Percentiles rank a stretch among this genome's conserved stretches.
These are phyloP conservation scores for Eira barbara DNA, from an alignment of 2,113 vertebrate species.

Conservation along the genomic window DNA sequence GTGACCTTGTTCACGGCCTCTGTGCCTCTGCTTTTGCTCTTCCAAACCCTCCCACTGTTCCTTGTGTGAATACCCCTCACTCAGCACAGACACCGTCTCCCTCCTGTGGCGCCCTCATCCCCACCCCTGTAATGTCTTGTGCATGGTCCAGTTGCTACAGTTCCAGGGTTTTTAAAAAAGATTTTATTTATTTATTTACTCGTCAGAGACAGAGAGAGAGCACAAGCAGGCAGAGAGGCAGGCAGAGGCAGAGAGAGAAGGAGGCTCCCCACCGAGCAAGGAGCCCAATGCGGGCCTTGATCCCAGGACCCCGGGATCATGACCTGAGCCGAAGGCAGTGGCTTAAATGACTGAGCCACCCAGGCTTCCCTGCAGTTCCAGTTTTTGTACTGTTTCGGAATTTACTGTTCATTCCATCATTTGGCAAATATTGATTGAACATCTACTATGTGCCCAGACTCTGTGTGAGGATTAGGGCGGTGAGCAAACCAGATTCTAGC, in stretches of 20 bases:
- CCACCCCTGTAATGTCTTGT: neutral
- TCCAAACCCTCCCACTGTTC: neutral
- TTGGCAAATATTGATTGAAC: neutral
- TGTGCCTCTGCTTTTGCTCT: neutral
- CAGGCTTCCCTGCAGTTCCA: too few relatives aligned
- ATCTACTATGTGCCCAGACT: neutral
- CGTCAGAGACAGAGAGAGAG: too few relatives aligned
- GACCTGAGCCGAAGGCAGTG: too few relatives aligned
- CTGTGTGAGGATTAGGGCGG: too few relatives aligned
- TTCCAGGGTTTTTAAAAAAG: too few relatives aligned
- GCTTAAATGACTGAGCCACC: too few relatives aligned
- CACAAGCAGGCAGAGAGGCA: too few relatives aligned
- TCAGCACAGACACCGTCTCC: neutral
- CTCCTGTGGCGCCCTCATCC: neutral
- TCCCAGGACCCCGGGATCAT: too few relatives aligned
- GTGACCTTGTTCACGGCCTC: neutral
- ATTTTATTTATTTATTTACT: too few relatives aligned
- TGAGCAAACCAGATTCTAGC: neutral
- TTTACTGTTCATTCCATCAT: neutral
- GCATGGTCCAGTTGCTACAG: neutral
- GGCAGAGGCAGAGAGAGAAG: too few relatives aligned
- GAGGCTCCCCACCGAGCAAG: too few relatives aligned
- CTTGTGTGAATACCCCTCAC: neutral
- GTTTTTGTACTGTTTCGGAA: neutral
- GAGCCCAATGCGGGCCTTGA: too few relatives aligned